These are phyloP conservation scores for Ceyx margarethae DNA, from an alignment of 2,113 vertebrate species.

Conservation along the genomic window DNA sequence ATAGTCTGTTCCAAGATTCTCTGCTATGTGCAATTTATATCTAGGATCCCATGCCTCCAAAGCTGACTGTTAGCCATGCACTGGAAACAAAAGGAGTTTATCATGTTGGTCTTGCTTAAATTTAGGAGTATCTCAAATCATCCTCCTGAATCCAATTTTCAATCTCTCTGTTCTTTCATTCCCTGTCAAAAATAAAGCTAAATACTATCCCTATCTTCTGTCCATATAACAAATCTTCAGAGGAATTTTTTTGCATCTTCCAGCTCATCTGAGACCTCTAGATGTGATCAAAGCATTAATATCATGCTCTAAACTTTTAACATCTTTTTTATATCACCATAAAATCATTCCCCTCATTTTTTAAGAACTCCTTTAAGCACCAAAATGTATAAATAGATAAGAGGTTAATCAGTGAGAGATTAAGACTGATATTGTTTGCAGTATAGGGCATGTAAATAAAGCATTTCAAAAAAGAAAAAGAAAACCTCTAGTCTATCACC, in stretches of 20 bases:
- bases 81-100: neutral
- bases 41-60: neutral
- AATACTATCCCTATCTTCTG: neutral
- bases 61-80: neutral
- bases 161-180: neutral
- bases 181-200: neutral
- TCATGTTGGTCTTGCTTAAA: neutral
- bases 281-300: neutral
- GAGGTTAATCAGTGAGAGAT: neutral
- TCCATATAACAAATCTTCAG: neutral
- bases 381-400: neutral
- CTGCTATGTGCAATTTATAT: neutral
- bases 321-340: neutral
- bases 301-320: neutral
- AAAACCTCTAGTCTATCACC: neutral
- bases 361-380: neutral
- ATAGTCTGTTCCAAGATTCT: neutral
- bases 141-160: neutral
- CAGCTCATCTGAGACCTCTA: neutral
- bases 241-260: neutral
- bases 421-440: neutral
- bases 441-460: neutral
- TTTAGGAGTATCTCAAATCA: constrained; percentile 14
- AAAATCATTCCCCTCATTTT: neutral
- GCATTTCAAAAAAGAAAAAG: neutral